phyloP scores from a whole-genome alignment of 1,140 invertebrate species.

The Drosophila subpulchrella region DNA sequence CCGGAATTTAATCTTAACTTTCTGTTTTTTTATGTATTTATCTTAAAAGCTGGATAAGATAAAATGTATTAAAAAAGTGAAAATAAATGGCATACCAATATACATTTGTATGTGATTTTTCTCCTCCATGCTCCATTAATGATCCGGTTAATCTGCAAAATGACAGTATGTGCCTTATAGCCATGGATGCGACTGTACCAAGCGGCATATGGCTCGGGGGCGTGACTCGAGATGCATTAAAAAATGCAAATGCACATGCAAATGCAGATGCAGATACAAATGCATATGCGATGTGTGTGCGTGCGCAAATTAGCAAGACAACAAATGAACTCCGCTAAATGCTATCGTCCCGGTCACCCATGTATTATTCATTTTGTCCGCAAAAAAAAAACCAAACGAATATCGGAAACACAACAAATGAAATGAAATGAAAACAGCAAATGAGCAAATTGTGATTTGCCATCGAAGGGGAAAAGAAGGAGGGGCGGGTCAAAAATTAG shows the following conservation, averaged over 20 bases:
- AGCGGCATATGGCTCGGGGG: slow-evolving; percentile 5
- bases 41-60: too few species aligned
- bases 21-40: too few species aligned
- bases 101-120: slow-evolving; percentile 3
- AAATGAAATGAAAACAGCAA: slow-evolving; percentile 21
- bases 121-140: not conserved
- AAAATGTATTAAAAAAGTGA: too few species aligned
- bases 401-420: slow-evolving; percentile 9
- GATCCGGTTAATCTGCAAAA: slow-evolving; percentile 18
- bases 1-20: too few species aligned
- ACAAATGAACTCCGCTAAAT: slow-evolving; percentile 31
- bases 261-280: slow-evolving; percentile 5
- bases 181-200: not conserved
- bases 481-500: not conserved
- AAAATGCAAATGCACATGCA: slow-evolving; percentile 10
- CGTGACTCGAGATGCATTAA: slow-evolving; percentile 22
- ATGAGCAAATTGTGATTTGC: slow-evolving; percentile 30
- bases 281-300: slow-evolving; percentile 5
- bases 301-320: slow-evolving; percentile 16
- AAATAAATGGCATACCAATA: not conserved
- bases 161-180: slow-evolving; percentile 22
- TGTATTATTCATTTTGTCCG: slow-evolving; percentile 38
- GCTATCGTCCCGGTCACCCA: slow-evolving; percentile 23
- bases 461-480: not conserved
- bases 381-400: slow-evolving; percentile 15